phyloP scores from a whole-genome alignment of 2,113 vertebrate genomes.

The Corapipo altera region DNA sequence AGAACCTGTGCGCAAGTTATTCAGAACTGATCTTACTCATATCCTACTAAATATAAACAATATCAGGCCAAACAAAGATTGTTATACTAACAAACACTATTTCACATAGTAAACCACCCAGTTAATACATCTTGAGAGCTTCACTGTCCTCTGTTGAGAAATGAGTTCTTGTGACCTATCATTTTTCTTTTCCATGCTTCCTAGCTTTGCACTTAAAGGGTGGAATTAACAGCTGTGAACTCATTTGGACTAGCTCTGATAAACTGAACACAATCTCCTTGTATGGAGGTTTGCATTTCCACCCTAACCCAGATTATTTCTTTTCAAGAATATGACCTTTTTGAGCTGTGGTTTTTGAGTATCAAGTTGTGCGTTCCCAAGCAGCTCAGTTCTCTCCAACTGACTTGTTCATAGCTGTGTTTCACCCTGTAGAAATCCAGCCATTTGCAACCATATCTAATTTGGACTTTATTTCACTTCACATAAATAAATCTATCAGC shows the following conservation, averaged over 20 bases:
- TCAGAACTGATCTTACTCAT: background rate
- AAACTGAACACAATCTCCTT: slow-evolving; percentile 24
- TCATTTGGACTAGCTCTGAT: background rate
- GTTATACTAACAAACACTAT: background rate
- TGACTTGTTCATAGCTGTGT: background rate
- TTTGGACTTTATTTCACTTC: background rate
- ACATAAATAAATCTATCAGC: background rate
- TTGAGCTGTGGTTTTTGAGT: background rate
- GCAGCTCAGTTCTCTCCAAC: background rate
- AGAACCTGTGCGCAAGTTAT: background rate
- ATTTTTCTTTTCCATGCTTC: background rate
- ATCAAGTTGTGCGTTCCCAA: background rate
- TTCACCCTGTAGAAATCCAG: background rate
- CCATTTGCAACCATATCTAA: background rate
- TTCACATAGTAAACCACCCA: background rate
- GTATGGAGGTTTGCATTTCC: background rate
- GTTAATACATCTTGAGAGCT: background rate
- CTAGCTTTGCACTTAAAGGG: background rate
- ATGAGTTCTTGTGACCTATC: background rate
- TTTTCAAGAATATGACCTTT: slow-evolving; percentile 20
- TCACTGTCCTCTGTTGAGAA: background rate
- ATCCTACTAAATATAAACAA: background rate
- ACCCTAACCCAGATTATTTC: background rate
- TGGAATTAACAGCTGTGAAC: background rate
- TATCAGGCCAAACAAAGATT: background rate